Percentiles rank a stretch among this genome's conserved stretches.
Conservation (phyloP, 2,797 vertebrate genomes). For the Dryobates pubescens region DNA sequence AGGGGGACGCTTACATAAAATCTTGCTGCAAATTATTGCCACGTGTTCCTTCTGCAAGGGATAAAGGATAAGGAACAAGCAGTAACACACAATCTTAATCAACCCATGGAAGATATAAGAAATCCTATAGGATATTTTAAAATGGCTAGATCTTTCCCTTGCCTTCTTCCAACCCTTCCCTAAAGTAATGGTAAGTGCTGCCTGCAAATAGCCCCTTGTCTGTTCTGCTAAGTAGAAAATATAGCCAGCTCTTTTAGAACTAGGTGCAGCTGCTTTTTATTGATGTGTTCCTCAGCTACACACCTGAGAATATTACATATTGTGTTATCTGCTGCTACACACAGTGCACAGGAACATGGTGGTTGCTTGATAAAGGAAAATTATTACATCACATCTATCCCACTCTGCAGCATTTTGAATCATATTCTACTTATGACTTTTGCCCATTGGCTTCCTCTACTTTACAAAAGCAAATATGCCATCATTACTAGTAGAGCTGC, state of each 20-base stretch:
- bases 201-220: background rate
- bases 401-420: background rate
- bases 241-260: background rate
- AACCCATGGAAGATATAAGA: background rate
- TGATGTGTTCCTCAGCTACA: background rate
- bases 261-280: background rate
- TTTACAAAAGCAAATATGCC: background rate
- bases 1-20: slow-evolving; percentile 62
- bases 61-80: slow-evolving; percentile 50
- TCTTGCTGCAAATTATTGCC: slow-evolving; percentile 49
- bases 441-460: background rate
- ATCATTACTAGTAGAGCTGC: background rate
- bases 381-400: background rate
- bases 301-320: background rate
- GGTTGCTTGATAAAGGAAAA: background rate
- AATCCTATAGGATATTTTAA: slow-evolving; percentile 4
- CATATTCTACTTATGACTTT: background rate
- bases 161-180: background rate
- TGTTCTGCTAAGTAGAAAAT: background rate
- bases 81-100: slow-evolving; percentile 19
- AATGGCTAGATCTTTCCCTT: background rate
- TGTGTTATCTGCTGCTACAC: background rate
- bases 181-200: background rate
- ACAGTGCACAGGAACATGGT: background rate
- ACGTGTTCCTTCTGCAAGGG: slow-evolving; percentile 12